Evolutionary conservation across 2,797 vertebrate genomes (phyloP), one percentile per base, ranked within the genome.

Genomic region (Gymnoscopelus braueri): DNA sequence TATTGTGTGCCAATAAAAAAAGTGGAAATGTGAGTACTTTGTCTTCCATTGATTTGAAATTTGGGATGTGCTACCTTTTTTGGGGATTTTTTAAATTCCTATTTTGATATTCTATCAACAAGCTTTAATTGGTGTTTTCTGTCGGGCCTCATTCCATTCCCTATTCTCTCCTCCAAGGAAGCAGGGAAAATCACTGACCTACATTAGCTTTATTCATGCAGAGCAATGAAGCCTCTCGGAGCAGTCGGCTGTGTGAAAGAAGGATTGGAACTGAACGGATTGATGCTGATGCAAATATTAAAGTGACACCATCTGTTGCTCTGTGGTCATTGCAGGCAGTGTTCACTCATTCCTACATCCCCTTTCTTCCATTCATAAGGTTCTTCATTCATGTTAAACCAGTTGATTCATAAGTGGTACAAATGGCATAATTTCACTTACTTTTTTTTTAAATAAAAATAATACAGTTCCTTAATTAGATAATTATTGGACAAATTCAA

Each of bases 231-330:
- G 53, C 66, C 60, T 74, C 67, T 75, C 15, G 71, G 56, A 56
- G 71, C 71, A 24, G 4, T 51, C 57, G 62, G 58, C 63, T 65
- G 65, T 77, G 62, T 35, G 15, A 23, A 60, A 71, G 29, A 63
- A 59, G 66, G 66, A 74, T 4, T 23, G 39, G 39, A 39, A 2
- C 39, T 39, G 39, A 44, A 44, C 39, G 2, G 39, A 44, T 44
- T 13, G 19, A 51, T 29, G 24, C 9, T 13, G 19, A 51, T 29
- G 24, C 9, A 57, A 15, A 62, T 62, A 26, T 13, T 35, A 53
- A 51, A 61, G 58, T 13, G 90, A 85, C 89, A 80, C 52, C 86
- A 83, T 74, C 74, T 83, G 86, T 85, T 70, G 29, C 19, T 67
- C 14, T 59, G 1, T 13, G 2, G 63, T n/a, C 63, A 83, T 56